Evolutionary conservation across 2,888 invertebrate genomes (phyloP), one percentile per base, ranked within the genome.

Genomic region (Abscondita cerata): DNA sequence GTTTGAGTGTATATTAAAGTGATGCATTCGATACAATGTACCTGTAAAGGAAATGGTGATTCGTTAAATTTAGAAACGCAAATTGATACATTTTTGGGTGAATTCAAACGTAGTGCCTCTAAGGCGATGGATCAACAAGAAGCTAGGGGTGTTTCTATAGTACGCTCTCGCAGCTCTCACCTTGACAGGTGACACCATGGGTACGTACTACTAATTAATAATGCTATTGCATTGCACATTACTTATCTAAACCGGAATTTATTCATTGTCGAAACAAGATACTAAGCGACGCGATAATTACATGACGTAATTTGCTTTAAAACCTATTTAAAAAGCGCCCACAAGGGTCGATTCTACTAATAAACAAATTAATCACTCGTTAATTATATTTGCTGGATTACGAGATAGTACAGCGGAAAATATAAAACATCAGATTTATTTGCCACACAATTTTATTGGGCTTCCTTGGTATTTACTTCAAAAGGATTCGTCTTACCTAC

Each of bases 71-170:
- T 91, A 80, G 91, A 92, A 83, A 90, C 88, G 75, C 91, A 91
- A 84, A 91, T 92, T 83, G 92, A 92, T 86, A 89, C 88, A 83
- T 91, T 92, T 83, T 82, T 91, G 80, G 91, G 91, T 83, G 91
- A 91, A 78, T 91, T 91, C 78, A 90, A 90, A 78, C 86, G 88
- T 69, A 90, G 90, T 83, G 90, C 90, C 71, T 90, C 90, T 57
- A 89, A 88, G 76, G 90, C 89, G 60, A 90, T 91, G 77, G 78
- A 78, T 64, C 76, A 77, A 52, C 54, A 52, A 48, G 52, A 44
- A 13, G 69, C 18, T 18, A 19, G 19, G 44, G 44, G 72, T 58
- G 70, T 70, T 38, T 19, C 38, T 52, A n/a, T 59, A 41, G 41
- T 53, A 11, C 71, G 74, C 52, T 73, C 75, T 36, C 68, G 73